Evolutionary conservation across 1,140 invertebrate genomes (phyloP), one percentile per base, ranked within the genome.

Genomic region (Aphidius gifuensis): DNA sequence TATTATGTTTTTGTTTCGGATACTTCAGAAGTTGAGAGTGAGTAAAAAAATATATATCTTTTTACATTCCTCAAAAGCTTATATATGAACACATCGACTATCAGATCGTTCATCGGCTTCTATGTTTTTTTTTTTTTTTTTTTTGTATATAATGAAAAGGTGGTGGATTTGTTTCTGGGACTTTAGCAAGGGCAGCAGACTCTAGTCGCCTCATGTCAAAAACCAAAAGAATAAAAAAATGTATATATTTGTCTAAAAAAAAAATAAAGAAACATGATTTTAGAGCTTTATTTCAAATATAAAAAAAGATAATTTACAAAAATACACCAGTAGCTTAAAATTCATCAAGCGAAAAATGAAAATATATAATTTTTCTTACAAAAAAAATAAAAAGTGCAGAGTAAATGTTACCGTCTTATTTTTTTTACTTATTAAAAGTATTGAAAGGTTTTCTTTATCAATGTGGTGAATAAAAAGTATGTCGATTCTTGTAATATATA

Each of bases 41-140:
- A 66, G 64, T 23, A 62, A 58, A 57, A 50, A 64, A 53, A 39
- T 58, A 46, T 50, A 39, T 58, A 46, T 50, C 43, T 55, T 61
- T 62, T 64, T 64, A 62, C 76, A 79, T 79, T 79, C 76, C 73
- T 75, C 75, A 71, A 75, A 71, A 66, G 75, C 75, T 77, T 79
- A 77, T 69, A 67, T 59, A 32, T 32, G 4, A 3, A 32, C 23
- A 32, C 23, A 32, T 32, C 23, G 23, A 32, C 23, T 67, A 43
- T 48, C 44, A 68, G 65, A 64, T 71, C 72, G 72, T 74, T 72
- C 69, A 65, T 69, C 66, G 64, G 68, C 66, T 74, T 59, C 60
- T 74, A 66, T 69, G 68, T 32, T 32, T 32, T 32, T 32, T 32
- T 32, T 32, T 32, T 32, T 32, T 32, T 32, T 32, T 32, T 32